Conservation (phyloP, 1,140 invertebrate genomes). For the Scaptomyza graminum region DNA sequence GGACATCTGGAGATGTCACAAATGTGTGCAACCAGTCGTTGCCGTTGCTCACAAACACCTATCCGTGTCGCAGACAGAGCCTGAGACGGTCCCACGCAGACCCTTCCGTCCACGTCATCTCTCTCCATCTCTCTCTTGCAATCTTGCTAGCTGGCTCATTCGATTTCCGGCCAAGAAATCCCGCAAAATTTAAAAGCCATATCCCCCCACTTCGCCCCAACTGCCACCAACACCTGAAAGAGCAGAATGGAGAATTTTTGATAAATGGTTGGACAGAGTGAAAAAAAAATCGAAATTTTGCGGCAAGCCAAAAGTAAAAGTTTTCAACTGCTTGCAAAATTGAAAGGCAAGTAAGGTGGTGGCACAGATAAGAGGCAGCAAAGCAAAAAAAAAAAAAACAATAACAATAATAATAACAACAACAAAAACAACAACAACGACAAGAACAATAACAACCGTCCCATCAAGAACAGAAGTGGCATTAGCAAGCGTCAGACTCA, state of each 20-base stretch:
- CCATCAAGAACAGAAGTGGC: conserved; percentile 43
- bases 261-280: conserved; percentile 50
- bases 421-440: conserved; percentile 8
- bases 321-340: conserved; percentile 26
- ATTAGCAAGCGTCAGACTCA: conserved; percentile 43
- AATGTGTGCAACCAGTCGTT: conserved; percentile 27
- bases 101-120: conserved; percentile 3
- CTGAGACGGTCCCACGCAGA: conserved; percentile 12
- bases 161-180: conserved; percentile 37
- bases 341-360: conserved; percentile 43
- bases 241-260: conserved; percentile 32
- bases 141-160: too few relatives aligned
- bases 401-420: conserved; percentile 4
- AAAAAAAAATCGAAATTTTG: conserved; percentile 40
- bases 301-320: conserved; percentile 59
- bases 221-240: background rate
- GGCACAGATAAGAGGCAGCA: conserved; percentile 37
- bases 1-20: conserved; percentile 30
- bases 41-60: conserved; percentile 32
- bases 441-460: conserved; percentile 39
- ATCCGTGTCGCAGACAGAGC: conserved; percentile 25
- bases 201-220: background rate
- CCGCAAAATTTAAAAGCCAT: background rate
- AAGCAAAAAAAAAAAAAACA: background rate
- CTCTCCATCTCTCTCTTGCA: too few relatives aligned